Evolutionary conservation across 2,113 vertebrate genomes (phyloP).

Genomic region (Psephotus haematonotus): DNA sequence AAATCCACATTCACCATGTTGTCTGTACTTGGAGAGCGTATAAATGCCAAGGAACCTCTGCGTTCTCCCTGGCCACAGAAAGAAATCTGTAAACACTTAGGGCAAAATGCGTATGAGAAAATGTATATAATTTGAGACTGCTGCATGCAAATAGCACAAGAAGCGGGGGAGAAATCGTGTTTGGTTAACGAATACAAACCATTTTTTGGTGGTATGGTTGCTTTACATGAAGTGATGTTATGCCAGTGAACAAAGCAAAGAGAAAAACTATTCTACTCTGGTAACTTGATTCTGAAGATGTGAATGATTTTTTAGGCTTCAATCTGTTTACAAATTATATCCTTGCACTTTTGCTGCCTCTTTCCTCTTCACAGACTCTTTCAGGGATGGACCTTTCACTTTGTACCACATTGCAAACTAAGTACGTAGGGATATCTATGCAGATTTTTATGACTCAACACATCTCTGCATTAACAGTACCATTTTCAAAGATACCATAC

Average conservation of each 20-base stretch:
- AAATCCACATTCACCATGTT: constrained; percentile 87
- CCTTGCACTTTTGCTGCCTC: not conserved
- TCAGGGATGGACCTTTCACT: not conserved
- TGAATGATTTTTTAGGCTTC: not conserved
- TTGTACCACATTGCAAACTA: not conserved
- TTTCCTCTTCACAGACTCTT: not conserved
- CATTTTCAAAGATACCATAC: not conserved
- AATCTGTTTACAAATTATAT: not conserved
- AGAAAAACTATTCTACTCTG: not conserved
- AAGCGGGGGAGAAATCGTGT: not conserved
- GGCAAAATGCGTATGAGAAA: not conserved
- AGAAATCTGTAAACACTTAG: not conserved
- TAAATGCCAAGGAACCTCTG: constrained; percentile 90
- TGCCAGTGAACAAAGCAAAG: not conserved
- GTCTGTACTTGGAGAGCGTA: constrained; percentile 84
- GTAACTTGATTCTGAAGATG: not conserved
- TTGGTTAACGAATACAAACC: not conserved
- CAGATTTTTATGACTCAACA: not conserved
- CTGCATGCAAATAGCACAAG: not conserved
- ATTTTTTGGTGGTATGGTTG: not conserved
- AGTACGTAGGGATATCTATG: not conserved
- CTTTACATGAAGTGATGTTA: fast-evolving
- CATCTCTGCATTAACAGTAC: not conserved
- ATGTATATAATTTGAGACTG: not conserved
- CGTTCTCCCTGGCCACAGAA: constrained; percentile 84